Evolutionary conservation across 2,797 vertebrate species (phyloP).

Genomic region (Sternotherus odoratus): DNA sequence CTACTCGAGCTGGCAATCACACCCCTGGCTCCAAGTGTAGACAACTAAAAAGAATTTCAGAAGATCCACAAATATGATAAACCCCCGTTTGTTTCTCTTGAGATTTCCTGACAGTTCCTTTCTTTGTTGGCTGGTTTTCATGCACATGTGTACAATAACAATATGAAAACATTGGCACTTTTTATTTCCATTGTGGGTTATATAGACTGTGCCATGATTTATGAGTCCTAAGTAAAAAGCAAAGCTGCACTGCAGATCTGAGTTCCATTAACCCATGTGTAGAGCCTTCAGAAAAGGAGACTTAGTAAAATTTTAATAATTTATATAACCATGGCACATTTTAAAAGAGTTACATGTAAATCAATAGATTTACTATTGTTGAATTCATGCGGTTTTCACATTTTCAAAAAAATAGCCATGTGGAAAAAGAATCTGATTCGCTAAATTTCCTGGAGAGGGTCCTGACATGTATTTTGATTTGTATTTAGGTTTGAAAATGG

Average conservation of each 20-base stretch:
- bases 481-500: slow-evolving; percentile 21
- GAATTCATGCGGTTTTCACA: not conserved
- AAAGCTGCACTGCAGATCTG: not conserved
- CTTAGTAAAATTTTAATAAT: not conserved
- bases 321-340: not conserved
- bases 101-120: not conserved
- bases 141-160: not conserved
- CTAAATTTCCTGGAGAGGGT: slow-evolving; percentile 11
- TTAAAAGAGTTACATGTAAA: not conserved
- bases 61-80: not conserved
- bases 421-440: not conserved
- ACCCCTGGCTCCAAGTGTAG: not conserved
- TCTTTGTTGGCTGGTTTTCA: slow-evolving; percentile 1
- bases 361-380: not conserved
- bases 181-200: not conserved
- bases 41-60: slow-evolving; percentile 12
- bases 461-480: not conserved
- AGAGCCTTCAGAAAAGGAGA: not conserved
- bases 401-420: not conserved
- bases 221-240: not conserved
- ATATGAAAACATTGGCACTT: not conserved
- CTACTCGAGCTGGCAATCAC: not conserved
- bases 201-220: not conserved
- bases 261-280: not conserved
- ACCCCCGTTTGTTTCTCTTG: slow-evolving; percentile 8